These are phyloP conservation scores for Poecilia velifera DNA, from an alignment of 2,797 vertebrate species.

Conservation along the genomic window DNA sequence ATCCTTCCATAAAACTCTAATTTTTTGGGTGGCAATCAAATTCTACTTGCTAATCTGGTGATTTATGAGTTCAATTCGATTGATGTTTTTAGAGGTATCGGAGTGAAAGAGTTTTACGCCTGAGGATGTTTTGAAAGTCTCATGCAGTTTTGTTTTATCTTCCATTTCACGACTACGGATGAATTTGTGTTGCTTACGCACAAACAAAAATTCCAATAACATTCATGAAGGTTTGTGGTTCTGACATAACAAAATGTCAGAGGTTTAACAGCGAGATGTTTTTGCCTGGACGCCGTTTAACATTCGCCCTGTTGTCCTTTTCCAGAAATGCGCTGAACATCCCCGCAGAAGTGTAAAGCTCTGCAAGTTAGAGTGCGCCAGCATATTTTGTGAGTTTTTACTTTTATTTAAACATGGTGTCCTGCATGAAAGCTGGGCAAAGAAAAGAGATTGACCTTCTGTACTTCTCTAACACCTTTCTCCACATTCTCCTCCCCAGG, in stretches of 20 bases:
- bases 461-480: background rate
- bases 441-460: background rate
- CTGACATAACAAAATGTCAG: background rate
- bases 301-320: conserved; percentile 17
- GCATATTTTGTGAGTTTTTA: conserved; percentile 64
- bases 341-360: conserved; percentile 72
- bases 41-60: background rate
- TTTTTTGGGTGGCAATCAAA: background rate
- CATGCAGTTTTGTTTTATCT: background rate
- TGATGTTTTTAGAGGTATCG: no score
- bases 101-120: background rate
- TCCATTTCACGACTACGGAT: background rate
- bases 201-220: background rate
- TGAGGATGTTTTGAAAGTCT: background rate
- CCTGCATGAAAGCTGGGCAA: background rate
- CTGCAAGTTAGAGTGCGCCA: conserved; percentile 30
- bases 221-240: background rate
- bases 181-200: background rate
- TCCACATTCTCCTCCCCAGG: conserved; percentile 30
- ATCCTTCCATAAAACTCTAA: background rate
- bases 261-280: no score
- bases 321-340: conserved; percentile 78
- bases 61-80: background rate
- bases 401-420: background rate
- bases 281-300: conserved; percentile 11